A percentile compares a stretch with the other conserved stretches of the same genome.
phyloP scores from a whole-genome alignment of 2,797 vertebrate genomes.

The Nothura maculosa region DNA sequence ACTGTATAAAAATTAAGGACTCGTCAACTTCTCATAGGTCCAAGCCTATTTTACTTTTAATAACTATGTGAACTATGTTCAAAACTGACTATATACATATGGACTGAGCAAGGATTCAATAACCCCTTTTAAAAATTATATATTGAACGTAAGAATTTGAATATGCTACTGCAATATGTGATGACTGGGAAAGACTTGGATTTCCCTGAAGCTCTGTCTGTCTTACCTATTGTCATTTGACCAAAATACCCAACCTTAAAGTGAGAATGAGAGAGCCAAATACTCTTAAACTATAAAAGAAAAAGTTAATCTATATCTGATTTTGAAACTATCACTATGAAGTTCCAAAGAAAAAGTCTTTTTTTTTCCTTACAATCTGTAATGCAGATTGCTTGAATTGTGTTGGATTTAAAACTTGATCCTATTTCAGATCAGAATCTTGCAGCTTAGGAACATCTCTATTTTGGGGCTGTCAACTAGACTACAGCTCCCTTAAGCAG shows the following conservation, averaged over 20 bases:
- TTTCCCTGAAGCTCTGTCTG: neutral
- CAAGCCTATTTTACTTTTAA: neutral
- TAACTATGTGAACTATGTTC: neutral
- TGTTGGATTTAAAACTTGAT: neutral
- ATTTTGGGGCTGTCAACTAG: neutral
- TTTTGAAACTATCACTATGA: neutral
- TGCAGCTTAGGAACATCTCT: neutral
- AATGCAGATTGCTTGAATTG: neutral
- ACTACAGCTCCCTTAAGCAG: neutral
- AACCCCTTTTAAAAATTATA: neutral
- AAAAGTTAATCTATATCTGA: neutral
- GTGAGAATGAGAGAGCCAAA: neutral
- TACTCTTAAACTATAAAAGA: neutral
- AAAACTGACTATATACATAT: neutral
- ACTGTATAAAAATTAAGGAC: neutral
- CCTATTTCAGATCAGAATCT: neutral
- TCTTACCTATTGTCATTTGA: neutral
- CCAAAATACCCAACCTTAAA: neutral
- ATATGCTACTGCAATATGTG: neutral
- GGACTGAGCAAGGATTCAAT: neutral
- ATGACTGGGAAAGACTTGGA: neutral
- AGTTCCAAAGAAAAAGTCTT: neutral
- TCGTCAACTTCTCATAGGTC: neutral
- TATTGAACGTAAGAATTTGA: neutral
- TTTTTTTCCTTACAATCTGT: neutral